Conservation (phyloP, 2,888 invertebrate species). For the Archips xylosteana region DNA sequence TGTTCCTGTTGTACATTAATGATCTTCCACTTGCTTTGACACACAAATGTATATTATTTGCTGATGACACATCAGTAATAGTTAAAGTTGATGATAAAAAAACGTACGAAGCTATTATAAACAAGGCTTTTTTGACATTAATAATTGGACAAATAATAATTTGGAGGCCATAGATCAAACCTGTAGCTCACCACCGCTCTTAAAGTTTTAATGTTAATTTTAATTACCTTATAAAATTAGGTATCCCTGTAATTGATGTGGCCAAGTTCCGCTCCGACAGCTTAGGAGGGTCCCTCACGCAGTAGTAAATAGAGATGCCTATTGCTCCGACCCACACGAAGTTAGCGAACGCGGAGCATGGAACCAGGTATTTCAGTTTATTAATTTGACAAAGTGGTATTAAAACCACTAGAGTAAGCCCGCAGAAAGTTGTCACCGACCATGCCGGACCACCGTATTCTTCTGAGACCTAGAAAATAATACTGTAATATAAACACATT, state of each 20-base stretch:
- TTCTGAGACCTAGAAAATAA: conserved; percentile 81
- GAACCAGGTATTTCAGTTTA: conserved; percentile 93
- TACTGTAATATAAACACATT: too few relatives aligned
- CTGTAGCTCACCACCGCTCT: too few relatives aligned
- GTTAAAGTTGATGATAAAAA: too few relatives aligned
- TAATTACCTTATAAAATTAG: conserved; percentile 91
- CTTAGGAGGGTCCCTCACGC: conserved; percentile 86
- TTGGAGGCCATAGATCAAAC: too few relatives aligned
- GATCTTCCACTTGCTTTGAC: too few relatives aligned
- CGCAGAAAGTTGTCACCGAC: conserved; percentile 88
- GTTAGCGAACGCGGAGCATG: conserved; percentile 96
- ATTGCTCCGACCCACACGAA: conserved; percentile 92
- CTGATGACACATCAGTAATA: too few relatives aligned
- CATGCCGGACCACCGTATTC: conserved; percentile 79
- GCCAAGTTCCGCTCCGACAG: conserved; percentile 70
- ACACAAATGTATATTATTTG: too few relatives aligned
- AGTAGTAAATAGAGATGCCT: conserved; percentile 92
- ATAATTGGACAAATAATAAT: too few relatives aligned
- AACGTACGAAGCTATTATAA: too few relatives aligned
- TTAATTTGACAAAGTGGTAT: conserved; percentile 90
- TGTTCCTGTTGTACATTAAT: too few relatives aligned
- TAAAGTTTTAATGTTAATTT: neutral
- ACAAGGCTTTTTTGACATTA: too few relatives aligned
- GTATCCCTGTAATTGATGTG: conserved; percentile 87
- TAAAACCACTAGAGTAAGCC: conserved; percentile 88